Conservation (phyloP, 2,797 vertebrate genomes). For the Euthynnus affinis region DNA sequence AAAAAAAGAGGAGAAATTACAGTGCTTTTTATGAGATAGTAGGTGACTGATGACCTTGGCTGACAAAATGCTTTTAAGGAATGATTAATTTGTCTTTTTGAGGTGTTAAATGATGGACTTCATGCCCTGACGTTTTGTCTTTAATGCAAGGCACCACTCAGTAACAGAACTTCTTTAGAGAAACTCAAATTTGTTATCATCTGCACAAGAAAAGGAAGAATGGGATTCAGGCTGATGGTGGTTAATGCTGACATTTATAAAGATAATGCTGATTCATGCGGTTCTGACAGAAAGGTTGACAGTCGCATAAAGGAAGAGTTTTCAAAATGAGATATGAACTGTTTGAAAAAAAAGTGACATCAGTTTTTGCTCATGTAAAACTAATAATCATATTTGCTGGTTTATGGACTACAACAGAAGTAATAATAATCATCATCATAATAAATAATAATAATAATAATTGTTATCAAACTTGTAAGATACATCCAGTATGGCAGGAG, state of each 20-base stretch:
- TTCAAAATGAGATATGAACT: conserved; percentile 8
- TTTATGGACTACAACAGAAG: neutral
- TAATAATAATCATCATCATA: too few relatives aligned
- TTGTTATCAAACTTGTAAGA: neutral
- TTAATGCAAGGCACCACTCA: conserved; percentile 3
- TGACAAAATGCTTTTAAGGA: conserved; percentile 19
- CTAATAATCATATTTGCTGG: neutral
- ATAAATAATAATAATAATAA: too few relatives aligned
- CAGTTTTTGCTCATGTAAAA: neutral
- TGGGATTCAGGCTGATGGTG: neutral
- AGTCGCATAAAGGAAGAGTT: conserved; percentile 22
- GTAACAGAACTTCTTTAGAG: conserved; percentile 3
- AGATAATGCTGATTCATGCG: conserved; percentile 28
- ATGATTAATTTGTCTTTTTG: conserved; percentile 23
- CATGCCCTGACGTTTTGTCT: neutral
- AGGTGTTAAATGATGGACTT: conserved; percentile 17
- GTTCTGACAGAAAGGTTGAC: conserved; percentile 28
- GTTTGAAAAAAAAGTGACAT: neutral
- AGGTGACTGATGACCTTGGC: conserved; percentile 31
- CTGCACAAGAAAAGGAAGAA: neutral
- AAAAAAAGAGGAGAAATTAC: conserved; percentile 1
- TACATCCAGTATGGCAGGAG: neutral
- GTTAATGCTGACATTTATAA: conserved; percentile 41
- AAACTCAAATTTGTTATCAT: conserved; percentile 7
- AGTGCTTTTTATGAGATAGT: neutral